phyloP scores from a whole-genome alignment of 2,888 invertebrate genomes.

The Xylophagus ater region DNA sequence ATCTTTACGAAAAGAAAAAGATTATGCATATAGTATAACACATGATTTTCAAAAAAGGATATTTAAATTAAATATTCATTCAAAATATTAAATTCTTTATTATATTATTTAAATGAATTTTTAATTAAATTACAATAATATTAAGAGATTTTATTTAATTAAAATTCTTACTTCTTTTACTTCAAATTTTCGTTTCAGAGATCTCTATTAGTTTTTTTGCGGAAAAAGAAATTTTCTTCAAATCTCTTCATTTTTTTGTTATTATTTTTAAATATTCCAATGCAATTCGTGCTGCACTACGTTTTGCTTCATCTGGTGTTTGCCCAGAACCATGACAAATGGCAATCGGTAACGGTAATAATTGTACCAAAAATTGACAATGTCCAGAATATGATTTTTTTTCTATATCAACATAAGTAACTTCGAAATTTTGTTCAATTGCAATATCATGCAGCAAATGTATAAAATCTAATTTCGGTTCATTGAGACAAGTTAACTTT shows the following conservation, averaged over 20 bases:
- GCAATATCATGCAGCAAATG: conserved; percentile 84
- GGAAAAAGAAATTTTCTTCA: too few species aligned
- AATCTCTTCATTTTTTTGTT: conserved; percentile 88
- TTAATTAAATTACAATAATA: too few species aligned
- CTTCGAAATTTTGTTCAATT: conserved; percentile 82
- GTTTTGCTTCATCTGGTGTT: conserved; percentile 73
- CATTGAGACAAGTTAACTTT: conserved; percentile 72
- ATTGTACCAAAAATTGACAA: conserved; percentile 81
- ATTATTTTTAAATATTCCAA: conserved; percentile 89
- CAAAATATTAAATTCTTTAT: too few species aligned
- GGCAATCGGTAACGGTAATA: conserved; percentile 84
- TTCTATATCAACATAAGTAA: conserved; percentile 89
- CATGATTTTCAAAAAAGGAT: too few species aligned
- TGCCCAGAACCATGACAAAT: conserved; percentile 84
- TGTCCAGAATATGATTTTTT: conserved; percentile 73
- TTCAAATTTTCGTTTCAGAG: too few species aligned
- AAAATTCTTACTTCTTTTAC: too few species aligned
- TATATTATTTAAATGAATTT: too few species aligned
- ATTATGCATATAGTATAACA: too few species aligned
- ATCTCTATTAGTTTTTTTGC: too few species aligned
- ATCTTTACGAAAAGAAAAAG: too few species aligned
- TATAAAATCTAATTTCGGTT: conserved; percentile 70
- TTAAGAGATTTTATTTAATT: too few species aligned
- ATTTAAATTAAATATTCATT: too few species aligned
- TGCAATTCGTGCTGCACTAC: conserved; percentile 80